Evolutionary conservation across 2,113 vertebrate genomes (phyloP).

Genomic region (Collichthys lucidus): DNA sequence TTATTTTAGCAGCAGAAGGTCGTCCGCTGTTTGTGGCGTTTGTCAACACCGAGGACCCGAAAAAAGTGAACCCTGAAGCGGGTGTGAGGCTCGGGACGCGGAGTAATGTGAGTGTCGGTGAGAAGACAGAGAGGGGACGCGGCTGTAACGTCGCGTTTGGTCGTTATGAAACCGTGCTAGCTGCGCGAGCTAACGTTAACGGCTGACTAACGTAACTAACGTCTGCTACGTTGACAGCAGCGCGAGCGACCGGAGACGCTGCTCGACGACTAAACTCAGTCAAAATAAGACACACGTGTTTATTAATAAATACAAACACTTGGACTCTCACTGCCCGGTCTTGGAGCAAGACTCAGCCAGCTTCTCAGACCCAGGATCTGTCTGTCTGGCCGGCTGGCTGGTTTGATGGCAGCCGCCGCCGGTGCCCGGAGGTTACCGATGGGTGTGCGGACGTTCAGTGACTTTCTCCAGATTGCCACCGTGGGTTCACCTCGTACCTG

Average conservation of each 20-base stretch:
- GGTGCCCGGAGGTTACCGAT: conserved; percentile 72
- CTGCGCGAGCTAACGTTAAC: conserved; percentile 53
- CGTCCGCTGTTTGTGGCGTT: conserved; percentile 48
- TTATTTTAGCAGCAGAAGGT: conserved; percentile 72
- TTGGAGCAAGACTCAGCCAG: background rate
- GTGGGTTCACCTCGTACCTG: conserved; percentile 77
- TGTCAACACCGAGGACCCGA: background rate
- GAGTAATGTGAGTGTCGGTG: conserved; percentile 40
- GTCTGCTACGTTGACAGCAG: background rate
- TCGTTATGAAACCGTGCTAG: conserved; percentile 67
- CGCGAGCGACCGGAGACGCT: background rate
- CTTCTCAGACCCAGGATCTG: conserved; percentile 5
- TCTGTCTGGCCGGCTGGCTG: conserved; percentile 18
- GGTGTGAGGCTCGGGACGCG: background rate
- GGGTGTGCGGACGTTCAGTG: conserved; percentile 84
- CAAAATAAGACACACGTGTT: no score
- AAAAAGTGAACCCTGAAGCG: background rate
- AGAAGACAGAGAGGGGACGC: conserved; percentile 4
- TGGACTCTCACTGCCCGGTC: no score
- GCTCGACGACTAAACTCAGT: background rate
- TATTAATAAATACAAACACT: no score
- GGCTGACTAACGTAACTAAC: conserved; percentile 2
- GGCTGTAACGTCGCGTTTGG: conserved; percentile 44
- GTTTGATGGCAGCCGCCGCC: conserved; percentile 77
- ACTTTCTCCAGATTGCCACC: conserved; percentile 82